Evolutionary conservation across 53 echinoderm and acorn worm species (phyloP).

Genomic region (Luidia sarsii): DNA sequence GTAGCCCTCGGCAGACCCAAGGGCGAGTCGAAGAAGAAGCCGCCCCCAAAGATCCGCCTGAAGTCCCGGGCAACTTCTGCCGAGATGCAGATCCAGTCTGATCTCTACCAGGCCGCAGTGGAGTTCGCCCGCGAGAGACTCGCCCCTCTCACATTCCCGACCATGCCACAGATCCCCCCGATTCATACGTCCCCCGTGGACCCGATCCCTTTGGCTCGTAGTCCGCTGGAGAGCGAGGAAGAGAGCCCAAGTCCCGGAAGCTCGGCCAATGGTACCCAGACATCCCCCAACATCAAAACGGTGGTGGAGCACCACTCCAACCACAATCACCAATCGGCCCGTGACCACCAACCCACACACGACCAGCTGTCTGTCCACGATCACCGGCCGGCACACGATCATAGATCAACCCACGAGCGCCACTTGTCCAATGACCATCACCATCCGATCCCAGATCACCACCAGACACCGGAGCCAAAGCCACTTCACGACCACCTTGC

Average conservation of each 20-base stretch:
- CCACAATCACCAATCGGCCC: slow-evolving; percentile 24
- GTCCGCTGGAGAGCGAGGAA: slow-evolving; percentile 44
- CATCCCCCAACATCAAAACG: slow-evolving; percentile 9
- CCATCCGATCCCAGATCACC: slow-evolving; percentile 18
- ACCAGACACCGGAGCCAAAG: slow-evolving; percentile 11
- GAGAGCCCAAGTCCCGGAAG: slow-evolving; percentile 44
- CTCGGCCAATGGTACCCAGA: background rate
- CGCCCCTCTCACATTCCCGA: slow-evolving; percentile 46
- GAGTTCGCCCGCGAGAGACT: slow-evolving; percentile 53
- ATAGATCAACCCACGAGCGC: slow-evolving; percentile 3
- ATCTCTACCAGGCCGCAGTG: slow-evolving; percentile 43
- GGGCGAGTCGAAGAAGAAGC: slow-evolving; percentile 54
- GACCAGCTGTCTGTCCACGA: slow-evolving; percentile 26
- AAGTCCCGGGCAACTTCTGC: slow-evolving; percentile 37
- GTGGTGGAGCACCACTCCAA: slow-evolving; percentile 20
- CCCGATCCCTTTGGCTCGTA: slow-evolving; percentile 23
- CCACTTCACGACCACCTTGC: slow-evolving; percentile 10
- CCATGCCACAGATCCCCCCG: slow-evolving; percentile 36
- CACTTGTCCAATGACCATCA: slow-evolving; percentile 8
- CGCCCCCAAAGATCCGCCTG: slow-evolving; percentile 47
- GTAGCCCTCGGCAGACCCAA: slow-evolving; percentile 55
- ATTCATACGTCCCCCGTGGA: slow-evolving; percentile 31
- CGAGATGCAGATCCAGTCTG: slow-evolving; percentile 51
- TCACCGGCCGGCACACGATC: slow-evolving; percentile 19
- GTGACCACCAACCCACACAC: slow-evolving; percentile 9